phyloP scores from a whole-genome alignment of 2,888 invertebrate genomes.

The Epirrhoe tristata region DNA sequence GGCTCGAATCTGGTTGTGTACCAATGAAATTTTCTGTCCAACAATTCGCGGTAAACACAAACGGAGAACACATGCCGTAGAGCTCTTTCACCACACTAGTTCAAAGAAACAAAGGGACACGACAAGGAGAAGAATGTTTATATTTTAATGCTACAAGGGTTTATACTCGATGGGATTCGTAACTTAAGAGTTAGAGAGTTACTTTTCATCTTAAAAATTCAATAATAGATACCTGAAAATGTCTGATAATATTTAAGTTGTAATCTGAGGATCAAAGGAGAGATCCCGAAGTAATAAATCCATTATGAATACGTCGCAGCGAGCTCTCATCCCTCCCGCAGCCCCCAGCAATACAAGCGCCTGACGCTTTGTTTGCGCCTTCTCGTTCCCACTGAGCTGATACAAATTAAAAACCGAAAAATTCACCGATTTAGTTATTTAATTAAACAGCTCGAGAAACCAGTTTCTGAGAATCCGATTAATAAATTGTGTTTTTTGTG shows the following conservation, averaged over 20 bases:
- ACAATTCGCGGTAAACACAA: too few relatives aligned
- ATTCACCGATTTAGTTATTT: neutral
- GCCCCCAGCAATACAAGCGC: neutral
- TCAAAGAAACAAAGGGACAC: too few relatives aligned
- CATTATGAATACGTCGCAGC: constrained; percentile 15
- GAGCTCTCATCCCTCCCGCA: neutral
- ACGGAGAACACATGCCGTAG: too few relatives aligned
- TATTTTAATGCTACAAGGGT: too few relatives aligned
- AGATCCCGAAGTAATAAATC: constrained; percentile 18
- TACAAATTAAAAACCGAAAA: neutral
- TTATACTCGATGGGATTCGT: neutral
- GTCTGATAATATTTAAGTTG: constrained; percentile 6
- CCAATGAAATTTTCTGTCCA: too few relatives aligned
- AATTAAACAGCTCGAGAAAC: neutral
- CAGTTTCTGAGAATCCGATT: neutral
- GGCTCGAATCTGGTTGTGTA: too few relatives aligned
- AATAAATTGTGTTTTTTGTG: neutral
- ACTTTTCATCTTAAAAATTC: neutral
- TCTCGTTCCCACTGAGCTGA: neutral
- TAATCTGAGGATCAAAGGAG: constrained; percentile 19
- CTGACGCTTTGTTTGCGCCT: constrained; percentile 5
- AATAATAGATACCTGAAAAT: constrained; percentile 10
- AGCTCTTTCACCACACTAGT: too few relatives aligned
- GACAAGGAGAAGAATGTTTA: too few relatives aligned
- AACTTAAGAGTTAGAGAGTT: neutral